phyloP scores from a whole-genome alignment of 2,888 invertebrate species.

The Ernsta delagoae region DNA sequence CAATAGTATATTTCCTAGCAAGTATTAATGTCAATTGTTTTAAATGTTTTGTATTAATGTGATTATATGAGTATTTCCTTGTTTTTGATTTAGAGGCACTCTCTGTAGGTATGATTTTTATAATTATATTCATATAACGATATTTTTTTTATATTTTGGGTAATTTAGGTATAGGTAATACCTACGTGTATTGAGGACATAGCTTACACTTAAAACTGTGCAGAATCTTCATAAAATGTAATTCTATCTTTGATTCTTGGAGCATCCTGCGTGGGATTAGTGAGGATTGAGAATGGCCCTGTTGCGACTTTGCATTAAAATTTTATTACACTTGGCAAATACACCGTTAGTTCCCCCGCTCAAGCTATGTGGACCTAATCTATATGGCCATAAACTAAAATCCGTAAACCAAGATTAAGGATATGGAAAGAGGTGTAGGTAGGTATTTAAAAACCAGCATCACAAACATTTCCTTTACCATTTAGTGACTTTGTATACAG shows the following conservation, averaged over 20 bases:
- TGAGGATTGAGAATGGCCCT: conserved; percentile 21
- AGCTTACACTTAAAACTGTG: conserved; percentile 12
- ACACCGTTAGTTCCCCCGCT: not conserved
- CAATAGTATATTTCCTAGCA: conserved; percentile 8
- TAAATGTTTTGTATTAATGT: not conserved
- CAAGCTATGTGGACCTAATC: conserved; percentile 7
- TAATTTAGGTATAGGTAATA: too few relatives aligned
- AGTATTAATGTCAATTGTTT: conserved; percentile 4
- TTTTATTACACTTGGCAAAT: conserved; percentile 35
- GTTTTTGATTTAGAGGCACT: not conserved
- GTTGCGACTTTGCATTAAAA: conserved; percentile 27
- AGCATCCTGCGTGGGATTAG: conserved; percentile 29
- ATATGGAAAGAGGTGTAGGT: not conserved
- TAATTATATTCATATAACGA: too few relatives aligned
- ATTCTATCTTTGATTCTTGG: conserved; percentile 25
- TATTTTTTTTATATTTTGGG: too few relatives aligned
- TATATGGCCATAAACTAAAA: conserved; percentile 18
- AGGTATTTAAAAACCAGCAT: too few relatives aligned
- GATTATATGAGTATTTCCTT: not conserved
- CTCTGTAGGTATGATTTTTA: too few relatives aligned
- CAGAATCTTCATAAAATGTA: conserved; percentile 37
- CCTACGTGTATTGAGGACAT: too few relatives aligned
- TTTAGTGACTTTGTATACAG: too few relatives aligned
- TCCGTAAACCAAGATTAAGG: not conserved
- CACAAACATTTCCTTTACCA: too few relatives aligned